Evolutionary conservation across 64 coral and sea anemone genomes (phyloP), one percentile per base, ranked within the genome.

Genomic region (Actinia equina): DNA sequence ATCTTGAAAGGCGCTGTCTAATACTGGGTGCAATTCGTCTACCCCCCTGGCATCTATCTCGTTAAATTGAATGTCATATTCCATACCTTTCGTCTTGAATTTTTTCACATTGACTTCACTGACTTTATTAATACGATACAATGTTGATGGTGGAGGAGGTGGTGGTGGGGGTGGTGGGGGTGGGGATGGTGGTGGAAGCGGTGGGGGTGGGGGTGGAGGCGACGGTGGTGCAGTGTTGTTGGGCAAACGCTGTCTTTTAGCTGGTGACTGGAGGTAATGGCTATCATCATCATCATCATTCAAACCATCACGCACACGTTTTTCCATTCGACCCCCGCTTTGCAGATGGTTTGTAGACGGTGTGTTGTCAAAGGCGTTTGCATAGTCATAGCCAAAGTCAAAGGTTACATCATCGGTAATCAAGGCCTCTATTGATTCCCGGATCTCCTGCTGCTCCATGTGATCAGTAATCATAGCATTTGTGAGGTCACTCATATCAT

Each of bases 31-130:
- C 17, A 86, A 45, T 51, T 86, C 30, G 15, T 60, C 45, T 43
- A 70, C 22, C 3, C 61, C 62, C 5, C 26, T 16, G 4, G 49
- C 60, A 23, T 43, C 46, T 6, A 86, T 4, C 17, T 45, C 19
- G 12, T 71, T 46, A 9, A 86, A 63, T 12, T 86, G 37, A 13
- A 71, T 17, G 3, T 4, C 20, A 23, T 86, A 86, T 18, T 86
- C 44, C 20, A 41, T 70, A 13, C 59, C 85, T 42, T 3, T 44
- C 18, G 85, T 86, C 20, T 71, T 67, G 61, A 86, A 86, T 46
- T 71, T 86, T 69, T 79, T 17, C 0, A 79, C 77, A 20, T 44
- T 43, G 41, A 79, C 41, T 79, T 79, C 77, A 7, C 18, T 79
- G 6, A 44, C 77, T 79, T 51, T 1, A 5, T 18, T 43, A 2